Conservation (phyloP, 2,888 invertebrate genomes). For the Zhengitettix transpicula region DNA sequence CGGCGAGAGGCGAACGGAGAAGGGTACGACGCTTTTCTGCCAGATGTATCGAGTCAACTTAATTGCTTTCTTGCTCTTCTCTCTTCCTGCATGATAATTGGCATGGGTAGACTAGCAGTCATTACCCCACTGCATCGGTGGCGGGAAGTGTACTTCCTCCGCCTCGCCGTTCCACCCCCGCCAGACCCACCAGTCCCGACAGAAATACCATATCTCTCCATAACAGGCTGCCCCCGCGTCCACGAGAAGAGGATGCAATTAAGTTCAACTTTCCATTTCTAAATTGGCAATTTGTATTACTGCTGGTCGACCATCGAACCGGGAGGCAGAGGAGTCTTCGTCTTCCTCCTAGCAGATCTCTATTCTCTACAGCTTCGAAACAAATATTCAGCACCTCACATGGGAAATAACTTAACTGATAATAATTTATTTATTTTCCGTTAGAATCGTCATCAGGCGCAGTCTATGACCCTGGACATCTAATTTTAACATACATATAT, state of each 20-base stretch:
- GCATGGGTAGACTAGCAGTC: neutral
- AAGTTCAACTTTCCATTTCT: constrained; percentile 13
- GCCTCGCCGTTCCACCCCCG: no score
- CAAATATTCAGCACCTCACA: no score
- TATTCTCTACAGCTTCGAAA: no score
- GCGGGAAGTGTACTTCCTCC: neutral
- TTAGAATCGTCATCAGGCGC: no score
- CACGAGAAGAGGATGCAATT: constrained; percentile 10
- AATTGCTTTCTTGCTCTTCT: neutral
- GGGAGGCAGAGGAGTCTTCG: neutral
- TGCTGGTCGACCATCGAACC: neutral
- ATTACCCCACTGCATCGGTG: neutral
- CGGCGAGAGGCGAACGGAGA: no score
- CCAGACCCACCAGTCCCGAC: neutral
- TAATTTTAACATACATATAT: no score
- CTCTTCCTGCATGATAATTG: neutral
- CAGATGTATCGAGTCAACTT: neutral
- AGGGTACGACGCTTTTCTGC: neutral
- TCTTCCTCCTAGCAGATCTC: neutral
- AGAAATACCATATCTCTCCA: neutral
- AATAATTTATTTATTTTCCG: no score
- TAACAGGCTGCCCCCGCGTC: neutral
- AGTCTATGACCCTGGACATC: no score
- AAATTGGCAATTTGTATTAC: constrained; percentile 14
- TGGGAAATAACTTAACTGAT: no score